Conservation (phyloP, 2,797 vertebrate species). For the Ceyx erithaca region DNA sequence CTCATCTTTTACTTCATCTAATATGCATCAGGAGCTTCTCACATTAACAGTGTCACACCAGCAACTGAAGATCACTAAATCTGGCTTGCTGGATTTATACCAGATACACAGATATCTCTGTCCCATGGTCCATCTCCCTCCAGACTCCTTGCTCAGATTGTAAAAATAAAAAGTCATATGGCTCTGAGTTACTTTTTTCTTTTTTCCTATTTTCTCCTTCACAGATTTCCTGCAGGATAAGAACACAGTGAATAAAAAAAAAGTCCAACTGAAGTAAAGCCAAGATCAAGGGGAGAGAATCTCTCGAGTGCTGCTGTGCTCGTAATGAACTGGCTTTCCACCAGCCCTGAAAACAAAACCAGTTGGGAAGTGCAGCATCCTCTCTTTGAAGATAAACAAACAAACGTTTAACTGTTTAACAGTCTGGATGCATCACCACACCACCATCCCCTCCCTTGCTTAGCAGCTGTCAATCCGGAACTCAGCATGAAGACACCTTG, state of each 20-base stretch:
- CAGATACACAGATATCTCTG: background rate
- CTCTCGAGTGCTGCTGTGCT: background rate
- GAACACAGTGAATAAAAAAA: background rate
- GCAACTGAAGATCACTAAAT: background rate
- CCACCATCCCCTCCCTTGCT: background rate
- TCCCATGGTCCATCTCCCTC: background rate
- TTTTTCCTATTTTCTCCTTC: constrained; percentile 59
- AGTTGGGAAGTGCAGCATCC: constrained; percentile 42
- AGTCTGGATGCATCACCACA: background rate
- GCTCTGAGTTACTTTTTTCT: background rate
- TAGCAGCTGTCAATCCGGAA: background rate
- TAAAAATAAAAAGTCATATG: constrained; percentile 30
- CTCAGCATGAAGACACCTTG: background rate
- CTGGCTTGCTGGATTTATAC: background rate
- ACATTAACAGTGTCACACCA: background rate
- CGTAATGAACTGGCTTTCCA: constrained; percentile 41
- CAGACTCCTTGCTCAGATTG: background rate
- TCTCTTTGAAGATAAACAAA: constrained; percentile 58
- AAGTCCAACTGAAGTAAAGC: constrained; percentile 44
- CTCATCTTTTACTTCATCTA: background rate
- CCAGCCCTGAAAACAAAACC: constrained; percentile 63
- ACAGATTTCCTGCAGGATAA: constrained; percentile 66
- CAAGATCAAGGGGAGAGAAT: constrained; percentile 53
- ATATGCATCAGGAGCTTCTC: background rate
- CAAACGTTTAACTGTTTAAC: background rate